phyloP scores from a whole-genome alignment of 2,113 vertebrate genomes.

The Saguinus imperator region DNA sequence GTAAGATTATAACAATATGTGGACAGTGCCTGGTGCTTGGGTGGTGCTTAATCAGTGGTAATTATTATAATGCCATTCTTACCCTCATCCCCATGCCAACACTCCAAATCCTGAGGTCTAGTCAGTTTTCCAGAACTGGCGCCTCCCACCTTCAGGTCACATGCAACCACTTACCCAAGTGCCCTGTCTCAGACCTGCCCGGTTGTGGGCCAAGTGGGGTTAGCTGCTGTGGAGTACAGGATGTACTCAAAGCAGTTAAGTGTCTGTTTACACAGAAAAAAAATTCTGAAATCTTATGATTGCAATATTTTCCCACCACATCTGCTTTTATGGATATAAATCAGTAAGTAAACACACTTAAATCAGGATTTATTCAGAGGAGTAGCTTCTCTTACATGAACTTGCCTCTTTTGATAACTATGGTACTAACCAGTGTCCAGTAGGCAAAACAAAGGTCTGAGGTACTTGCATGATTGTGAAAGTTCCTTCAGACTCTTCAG shows the following conservation, averaged over 20 bases:
- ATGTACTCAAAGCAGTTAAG: slow-evolving; percentile 2
- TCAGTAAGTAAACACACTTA: neutral
- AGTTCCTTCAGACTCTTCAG: neutral
- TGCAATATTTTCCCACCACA: slow-evolving; percentile 26
- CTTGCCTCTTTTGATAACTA: neutral
- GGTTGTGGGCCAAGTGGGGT: neutral
- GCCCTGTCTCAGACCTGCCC: neutral
- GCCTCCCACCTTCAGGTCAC: neutral
- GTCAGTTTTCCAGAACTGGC: neutral
- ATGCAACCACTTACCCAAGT: neutral
- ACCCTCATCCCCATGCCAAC: neutral
- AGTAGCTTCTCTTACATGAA: neutral
- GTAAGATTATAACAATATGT: neutral
- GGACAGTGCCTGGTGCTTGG: neutral
- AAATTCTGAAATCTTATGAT: neutral
- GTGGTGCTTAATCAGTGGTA: neutral
- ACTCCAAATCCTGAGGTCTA: neutral
- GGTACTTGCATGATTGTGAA: neutral
- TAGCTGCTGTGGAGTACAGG: neutral
- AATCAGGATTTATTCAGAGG: neutral
- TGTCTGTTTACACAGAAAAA: slow-evolving; percentile 48
- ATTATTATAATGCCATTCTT: neutral
- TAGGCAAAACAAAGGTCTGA: neutral
- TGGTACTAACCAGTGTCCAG: neutral
- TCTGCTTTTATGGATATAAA: neutral